These are phyloP conservation scores for Celastrina argiolus DNA, from an alignment of 2,888 invertebrate genomes.

Conservation along the genomic window DNA sequence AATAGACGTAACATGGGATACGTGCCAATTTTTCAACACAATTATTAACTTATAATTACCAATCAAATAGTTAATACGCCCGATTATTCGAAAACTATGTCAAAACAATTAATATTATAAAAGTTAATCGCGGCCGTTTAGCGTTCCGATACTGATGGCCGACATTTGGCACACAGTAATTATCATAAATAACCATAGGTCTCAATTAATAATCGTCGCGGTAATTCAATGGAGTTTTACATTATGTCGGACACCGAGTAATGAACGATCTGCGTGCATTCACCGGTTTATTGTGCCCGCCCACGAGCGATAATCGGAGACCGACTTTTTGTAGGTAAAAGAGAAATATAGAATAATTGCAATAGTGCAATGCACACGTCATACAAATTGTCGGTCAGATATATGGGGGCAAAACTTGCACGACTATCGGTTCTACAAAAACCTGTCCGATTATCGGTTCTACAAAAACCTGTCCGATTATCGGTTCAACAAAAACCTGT, in stretches of 20 bases:
- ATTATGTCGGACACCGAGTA: not conserved
- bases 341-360: too few species aligned
- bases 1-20: not conserved
- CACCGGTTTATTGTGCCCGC: too few species aligned
- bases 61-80: not conserved
- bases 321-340: too few species aligned
- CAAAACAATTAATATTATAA: slow-evolving; percentile 1
- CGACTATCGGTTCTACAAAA: too few species aligned
- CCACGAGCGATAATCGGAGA: too few species aligned
- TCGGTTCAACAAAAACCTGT: too few species aligned
- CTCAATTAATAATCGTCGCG: slow-evolving; percentile 61
- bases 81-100: not conserved
- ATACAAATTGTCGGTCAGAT: too few species aligned
- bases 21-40: not conserved
- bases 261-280: not conserved
- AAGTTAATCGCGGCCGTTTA: not conserved
- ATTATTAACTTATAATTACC: not conserved
- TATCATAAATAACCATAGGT: slow-evolving; percentile 57
- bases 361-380: too few species aligned
- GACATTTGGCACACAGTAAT: slow-evolving; percentile 35
- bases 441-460: too few species aligned
- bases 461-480: too few species aligned
- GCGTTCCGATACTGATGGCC: not conserved
- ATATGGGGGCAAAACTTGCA: too few species aligned
- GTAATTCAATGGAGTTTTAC: slow-evolving; percentile 8